Evolutionary conservation across 2,113 vertebrate species (phyloP).

Genomic region (Catagonus wagneri): DNA sequence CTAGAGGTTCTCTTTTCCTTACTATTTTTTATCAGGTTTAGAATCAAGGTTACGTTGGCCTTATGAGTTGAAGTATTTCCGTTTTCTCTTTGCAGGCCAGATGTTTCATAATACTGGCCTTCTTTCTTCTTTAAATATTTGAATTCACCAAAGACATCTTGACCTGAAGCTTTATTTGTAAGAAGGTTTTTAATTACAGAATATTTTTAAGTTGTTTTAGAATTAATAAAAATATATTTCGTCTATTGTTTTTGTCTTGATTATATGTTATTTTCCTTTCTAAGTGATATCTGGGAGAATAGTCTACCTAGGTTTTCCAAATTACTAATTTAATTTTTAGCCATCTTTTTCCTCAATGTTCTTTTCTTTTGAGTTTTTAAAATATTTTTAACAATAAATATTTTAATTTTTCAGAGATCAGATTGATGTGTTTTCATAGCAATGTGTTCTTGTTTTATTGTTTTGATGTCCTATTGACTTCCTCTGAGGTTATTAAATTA

Average conservation of each 20-base stretch:
- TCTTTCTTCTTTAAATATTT: neutral
- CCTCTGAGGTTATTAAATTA: constrained; percentile 18
- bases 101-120: neutral
- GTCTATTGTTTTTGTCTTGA: neutral
- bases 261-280: neutral
- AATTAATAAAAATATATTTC: neutral
- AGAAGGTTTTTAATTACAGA: neutral
- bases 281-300: neutral
- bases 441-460: neutral
- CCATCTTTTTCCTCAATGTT: neutral
- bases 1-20: neutral
- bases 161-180: neutral
- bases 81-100: neutral
- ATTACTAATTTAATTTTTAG: neutral
- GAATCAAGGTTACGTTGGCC: neutral
- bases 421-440: neutral
- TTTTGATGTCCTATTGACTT: constrained; percentile 14
- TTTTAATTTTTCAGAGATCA: neutral
- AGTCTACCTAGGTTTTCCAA: neutral
- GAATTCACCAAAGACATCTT: neutral
- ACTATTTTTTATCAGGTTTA: neutral
- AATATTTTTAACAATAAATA: neutral
- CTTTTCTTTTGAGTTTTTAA: neutral
- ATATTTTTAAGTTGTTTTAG: neutral
- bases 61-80: neutral